Conservation (phyloP, 1,140 invertebrate genomes). For the Anoplophora glabripennis region DNA sequence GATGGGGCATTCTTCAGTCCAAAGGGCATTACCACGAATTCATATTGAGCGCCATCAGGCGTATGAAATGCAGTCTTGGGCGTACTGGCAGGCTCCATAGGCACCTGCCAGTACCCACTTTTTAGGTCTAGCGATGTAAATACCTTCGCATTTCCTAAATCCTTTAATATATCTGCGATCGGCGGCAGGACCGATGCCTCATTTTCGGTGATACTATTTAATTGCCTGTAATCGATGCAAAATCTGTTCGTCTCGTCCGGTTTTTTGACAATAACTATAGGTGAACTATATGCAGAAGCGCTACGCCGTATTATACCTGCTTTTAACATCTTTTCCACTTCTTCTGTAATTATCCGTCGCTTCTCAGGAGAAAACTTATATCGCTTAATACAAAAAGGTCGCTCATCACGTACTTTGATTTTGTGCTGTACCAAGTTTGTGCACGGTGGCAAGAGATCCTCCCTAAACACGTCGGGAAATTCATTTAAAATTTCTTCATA, state of each 20-base stretch:
- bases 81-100: slow-evolving; percentile 21
- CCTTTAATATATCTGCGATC: slow-evolving; percentile 16
- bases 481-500: too few relatives aligned
- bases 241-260: slow-evolving; percentile 39
- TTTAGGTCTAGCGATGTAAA: slow-evolving; percentile 31
- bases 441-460: too few relatives aligned
- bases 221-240: slow-evolving; percentile 45
- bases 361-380: slow-evolving; percentile 1
- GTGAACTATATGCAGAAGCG: slow-evolving; percentile 38
- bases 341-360: slow-evolving; percentile 1
- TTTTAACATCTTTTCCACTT: slow-evolving; percentile 24
- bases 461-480: too few relatives aligned
- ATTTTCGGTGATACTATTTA: slow-evolving; percentile 47
- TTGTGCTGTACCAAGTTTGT: background rate
- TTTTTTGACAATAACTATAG: slow-evolving; percentile 43
- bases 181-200: slow-evolving; percentile 36
- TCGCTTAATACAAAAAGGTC: background rate
- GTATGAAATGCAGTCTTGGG: slow-evolving; percentile 38
- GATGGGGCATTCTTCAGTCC: slow-evolving; percentile 40
- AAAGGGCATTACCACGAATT: slow-evolving; percentile 38
- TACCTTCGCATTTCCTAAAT: slow-evolving; percentile 16
- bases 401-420: background rate
- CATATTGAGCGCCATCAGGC: slow-evolving; percentile 28
- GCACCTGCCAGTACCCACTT: slow-evolving; percentile 38
- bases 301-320: slow-evolving; percentile 26